Percentiles rank a stretch among this genome's conserved stretches.
phyloP scores from a whole-genome alignment of 2,113 vertebrate species.

The Aspiorhynchus laticeps region DNA sequence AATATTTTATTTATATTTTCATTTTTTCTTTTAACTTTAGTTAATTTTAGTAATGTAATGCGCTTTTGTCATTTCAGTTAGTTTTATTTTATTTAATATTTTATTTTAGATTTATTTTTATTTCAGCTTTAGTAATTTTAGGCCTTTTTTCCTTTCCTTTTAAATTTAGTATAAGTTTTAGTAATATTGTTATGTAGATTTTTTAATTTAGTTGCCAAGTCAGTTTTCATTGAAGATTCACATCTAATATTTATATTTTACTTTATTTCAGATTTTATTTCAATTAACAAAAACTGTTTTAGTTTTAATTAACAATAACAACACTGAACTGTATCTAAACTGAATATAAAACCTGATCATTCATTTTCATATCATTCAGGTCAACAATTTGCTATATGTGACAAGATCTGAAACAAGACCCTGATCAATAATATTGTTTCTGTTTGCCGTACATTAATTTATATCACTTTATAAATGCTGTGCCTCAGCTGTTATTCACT shows the following conservation, averaged over 20 bases:
- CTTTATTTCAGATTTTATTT: neutral
- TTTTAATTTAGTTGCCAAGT: no score
- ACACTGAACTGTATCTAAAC: neutral
- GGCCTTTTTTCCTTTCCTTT: no score
- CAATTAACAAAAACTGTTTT: neutral
- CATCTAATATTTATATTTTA: neutral
- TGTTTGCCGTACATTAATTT: neutral
- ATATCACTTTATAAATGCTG: neutral
- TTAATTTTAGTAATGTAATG: no score
- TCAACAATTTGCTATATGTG: neutral
- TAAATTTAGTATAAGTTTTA: no score
- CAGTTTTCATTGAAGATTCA: no score
- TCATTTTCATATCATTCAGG: neutral
- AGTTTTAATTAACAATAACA: neutral
- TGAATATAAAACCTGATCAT: neutral
- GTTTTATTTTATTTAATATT: no score
- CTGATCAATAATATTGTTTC: neutral
- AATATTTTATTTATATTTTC: no score
- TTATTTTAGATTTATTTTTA: no score
- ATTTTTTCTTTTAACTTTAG: no score
- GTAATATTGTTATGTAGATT: no score
- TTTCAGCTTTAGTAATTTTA: no score
- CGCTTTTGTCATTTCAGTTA: no score
- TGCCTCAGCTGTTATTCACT: neutral
- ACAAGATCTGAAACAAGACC: neutral